Evolutionary conservation across 2,797 vertebrate species (phyloP).

Genomic region (Lateolabrax maculatus): DNA sequence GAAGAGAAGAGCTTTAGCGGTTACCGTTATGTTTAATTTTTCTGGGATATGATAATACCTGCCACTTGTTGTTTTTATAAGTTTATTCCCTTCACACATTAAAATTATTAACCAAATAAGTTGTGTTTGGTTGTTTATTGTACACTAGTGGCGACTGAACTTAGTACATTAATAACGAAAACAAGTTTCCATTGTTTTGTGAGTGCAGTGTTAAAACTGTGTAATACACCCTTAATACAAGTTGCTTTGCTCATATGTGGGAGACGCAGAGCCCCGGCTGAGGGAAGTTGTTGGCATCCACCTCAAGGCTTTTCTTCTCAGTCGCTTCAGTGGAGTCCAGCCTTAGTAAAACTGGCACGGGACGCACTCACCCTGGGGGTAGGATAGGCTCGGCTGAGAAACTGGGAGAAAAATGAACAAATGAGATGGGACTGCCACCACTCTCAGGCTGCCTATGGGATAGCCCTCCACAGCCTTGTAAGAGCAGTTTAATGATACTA

Average conservation of each 20-base stretch:
- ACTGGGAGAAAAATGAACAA: constrained; percentile 82
- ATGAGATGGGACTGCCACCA: constrained; percentile 86
- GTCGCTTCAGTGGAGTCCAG: constrained; percentile 82
- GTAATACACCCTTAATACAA: constrained; percentile 35
- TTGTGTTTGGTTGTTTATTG: background rate
- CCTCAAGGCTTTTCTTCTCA: constrained; percentile 83
- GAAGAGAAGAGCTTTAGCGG: background rate
- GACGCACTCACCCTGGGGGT: constrained; percentile 75
- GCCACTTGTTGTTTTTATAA: background rate
- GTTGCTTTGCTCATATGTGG: constrained; percentile 59
- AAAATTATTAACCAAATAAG: background rate
- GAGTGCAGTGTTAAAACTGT: constrained; percentile 10
- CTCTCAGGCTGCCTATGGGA: constrained; percentile 82
- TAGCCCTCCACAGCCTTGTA: constrained; percentile 59
- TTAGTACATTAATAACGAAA: background rate
- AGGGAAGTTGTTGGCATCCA: constrained; percentile 81
- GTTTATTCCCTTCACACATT: background rate
- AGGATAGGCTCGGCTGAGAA: constrained; percentile 77
- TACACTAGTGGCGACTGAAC: background rate
- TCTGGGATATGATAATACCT: background rate
- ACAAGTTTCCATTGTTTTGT: background rate
- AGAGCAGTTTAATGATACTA: constrained; percentile 76
- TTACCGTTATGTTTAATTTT: background rate
- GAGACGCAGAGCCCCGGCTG: constrained; percentile 64
- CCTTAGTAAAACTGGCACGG: constrained; percentile 82